A percentile compares a stretch with the other conserved stretches of the same genome.
phyloP scores from a whole-genome alignment of 2,113 vertebrate species.

The Pardalotus punctatus region DNA sequence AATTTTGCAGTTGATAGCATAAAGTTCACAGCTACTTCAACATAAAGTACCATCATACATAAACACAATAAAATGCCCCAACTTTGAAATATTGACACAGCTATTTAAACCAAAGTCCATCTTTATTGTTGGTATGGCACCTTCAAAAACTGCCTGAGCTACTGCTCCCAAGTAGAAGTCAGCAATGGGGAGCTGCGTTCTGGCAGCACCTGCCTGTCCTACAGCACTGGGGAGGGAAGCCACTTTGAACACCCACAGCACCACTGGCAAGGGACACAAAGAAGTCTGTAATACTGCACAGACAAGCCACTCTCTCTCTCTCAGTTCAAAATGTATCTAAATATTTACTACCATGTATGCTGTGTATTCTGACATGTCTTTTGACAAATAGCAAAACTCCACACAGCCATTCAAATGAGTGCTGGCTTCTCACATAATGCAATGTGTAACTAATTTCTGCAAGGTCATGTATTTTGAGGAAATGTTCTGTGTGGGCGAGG shows the following conservation, averaged over 20 bases:
- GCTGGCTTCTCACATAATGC: neutral
- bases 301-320: neutral
- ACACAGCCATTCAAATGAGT: neutral
- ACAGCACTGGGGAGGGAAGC: rapidly evolving
- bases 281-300: neutral
- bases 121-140: neutral
- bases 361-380: neutral
- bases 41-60: neutral
- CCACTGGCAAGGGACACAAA: neutral
- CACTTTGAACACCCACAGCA: neutral
- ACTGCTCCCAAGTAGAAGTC: neutral
- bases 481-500: neutral
- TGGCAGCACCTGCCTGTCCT: neutral
- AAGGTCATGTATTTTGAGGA: neutral
- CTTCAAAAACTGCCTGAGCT: neutral
- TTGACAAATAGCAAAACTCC: neutral
- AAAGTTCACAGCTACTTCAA: neutral
- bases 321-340: neutral
- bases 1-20: neutral
- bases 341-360: neutral
- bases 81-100: neutral
- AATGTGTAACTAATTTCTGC: neutral
- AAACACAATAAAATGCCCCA: neutral
- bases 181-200: rapidly evolving
- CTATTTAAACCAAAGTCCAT: neutral